These are phyloP conservation scores for Musca vetustissima DNA, from an alignment of 1,140 invertebrate genomes.

Conservation along the genomic window DNA sequence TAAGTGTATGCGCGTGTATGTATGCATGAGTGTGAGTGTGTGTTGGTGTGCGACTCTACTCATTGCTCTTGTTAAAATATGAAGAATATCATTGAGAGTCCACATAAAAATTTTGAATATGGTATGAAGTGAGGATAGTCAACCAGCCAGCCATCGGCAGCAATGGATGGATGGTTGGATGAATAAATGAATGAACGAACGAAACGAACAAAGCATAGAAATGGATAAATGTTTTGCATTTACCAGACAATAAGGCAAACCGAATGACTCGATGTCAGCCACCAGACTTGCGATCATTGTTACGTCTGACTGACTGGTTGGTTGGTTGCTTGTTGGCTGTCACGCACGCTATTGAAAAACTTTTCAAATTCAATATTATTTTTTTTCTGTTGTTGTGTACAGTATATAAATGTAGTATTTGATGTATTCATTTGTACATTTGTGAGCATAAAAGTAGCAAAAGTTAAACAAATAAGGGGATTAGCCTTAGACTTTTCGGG, in stretches of 20 bases:
- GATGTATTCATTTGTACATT: constrained; percentile 35
- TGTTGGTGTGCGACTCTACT: neutral
- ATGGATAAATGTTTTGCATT: neutral
- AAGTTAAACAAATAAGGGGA: no score
- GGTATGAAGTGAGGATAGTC: no score
- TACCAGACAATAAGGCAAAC: neutral
- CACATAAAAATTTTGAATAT: no score
- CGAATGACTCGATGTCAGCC: neutral
- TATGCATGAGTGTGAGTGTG: neutral
- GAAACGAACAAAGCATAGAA: no score
- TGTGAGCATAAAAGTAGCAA: no score
- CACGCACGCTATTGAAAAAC: constrained; percentile 50
- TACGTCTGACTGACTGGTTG: neutral
- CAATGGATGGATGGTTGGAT: constrained; percentile 29
- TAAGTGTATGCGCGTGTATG: constrained; percentile 24
- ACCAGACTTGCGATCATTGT: constrained; percentile 3
- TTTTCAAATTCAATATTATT: constrained; percentile 53
- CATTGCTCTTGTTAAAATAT: no score
- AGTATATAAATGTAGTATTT: constrained; percentile 51
- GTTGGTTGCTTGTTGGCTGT: constrained; percentile 30
- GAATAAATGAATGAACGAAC: constrained; percentile 3
- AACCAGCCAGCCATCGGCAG: neutral
- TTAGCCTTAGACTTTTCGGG: no score
- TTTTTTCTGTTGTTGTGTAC: no score
- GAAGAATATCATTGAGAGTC: no score